Conservation (phyloP, 2,888 invertebrate species). For the Caenorhabditis plicata region DNA sequence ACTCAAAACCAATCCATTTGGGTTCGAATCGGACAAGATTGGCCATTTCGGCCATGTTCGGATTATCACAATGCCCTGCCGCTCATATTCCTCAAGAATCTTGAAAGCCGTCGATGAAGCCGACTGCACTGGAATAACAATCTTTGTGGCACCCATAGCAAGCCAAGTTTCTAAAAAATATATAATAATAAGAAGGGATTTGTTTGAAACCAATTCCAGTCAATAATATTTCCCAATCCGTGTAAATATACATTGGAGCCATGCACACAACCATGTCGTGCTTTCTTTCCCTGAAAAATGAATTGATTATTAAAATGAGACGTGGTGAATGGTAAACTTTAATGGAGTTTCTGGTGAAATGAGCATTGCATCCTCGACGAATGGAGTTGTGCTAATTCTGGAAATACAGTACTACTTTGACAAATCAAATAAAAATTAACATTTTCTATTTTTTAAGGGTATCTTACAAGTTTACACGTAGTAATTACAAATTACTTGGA, state of each 20-base stretch:
- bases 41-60: slow-evolving; percentile 64
- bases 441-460: no score
- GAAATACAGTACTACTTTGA: slow-evolving; percentile 18
- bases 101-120: slow-evolving; percentile 52
- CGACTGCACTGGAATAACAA: slow-evolving; percentile 62
- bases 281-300: slow-evolving; percentile 17
- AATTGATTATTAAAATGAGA: not conserved
- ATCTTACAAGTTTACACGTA: no score
- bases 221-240: slow-evolving; percentile 63
- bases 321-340: slow-evolving; percentile 14
- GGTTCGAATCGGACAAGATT: slow-evolving; percentile 60
- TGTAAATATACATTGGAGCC: slow-evolving; percentile 64
- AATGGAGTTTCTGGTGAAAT: slow-evolving; percentile 36
- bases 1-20: slow-evolving; percentile 57
- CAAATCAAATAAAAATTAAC: no score
- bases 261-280: slow-evolving; percentile 60
- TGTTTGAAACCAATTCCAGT: slow-evolving; percentile 48
- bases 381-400: slow-evolving; percentile 47
- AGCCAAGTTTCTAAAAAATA: slow-evolving; percentile 54
- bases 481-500: no score
- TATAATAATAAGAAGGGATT: no score
- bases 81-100: slow-evolving; percentile 59
- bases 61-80: slow-evolving; percentile 56
- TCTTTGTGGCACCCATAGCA: slow-evolving; percentile 61
- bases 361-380: slow-evolving; percentile 39